Percentiles rank a stretch among this genome's conserved stretches.
Conservation (phyloP, 2,797 vertebrate genomes). For the Tarsius wallacei region DNA sequence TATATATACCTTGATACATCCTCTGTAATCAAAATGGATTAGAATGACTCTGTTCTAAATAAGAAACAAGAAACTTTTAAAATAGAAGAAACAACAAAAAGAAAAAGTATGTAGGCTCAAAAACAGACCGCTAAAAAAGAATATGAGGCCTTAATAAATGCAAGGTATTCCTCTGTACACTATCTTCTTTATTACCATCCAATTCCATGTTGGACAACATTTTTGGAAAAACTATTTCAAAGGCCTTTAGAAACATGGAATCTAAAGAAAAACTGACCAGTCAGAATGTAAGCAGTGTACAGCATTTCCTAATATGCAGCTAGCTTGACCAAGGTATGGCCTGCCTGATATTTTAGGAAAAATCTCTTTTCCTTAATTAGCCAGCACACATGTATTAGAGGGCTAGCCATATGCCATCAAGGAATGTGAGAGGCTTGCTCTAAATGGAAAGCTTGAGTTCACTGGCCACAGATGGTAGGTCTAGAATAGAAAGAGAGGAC, state of each 20-base stretch:
- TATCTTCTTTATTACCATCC: slow-evolving; percentile 40
- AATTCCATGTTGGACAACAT: slow-evolving; percentile 17
- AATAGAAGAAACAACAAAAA: slow-evolving; percentile 40
- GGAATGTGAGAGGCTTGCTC: slow-evolving; percentile 36
- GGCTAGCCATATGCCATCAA: slow-evolving; percentile 23
- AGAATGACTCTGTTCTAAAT: neutral
- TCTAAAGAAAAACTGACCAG: slow-evolving; percentile 51
- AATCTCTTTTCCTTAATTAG: slow-evolving; percentile 67
- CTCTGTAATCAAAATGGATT: slow-evolving; percentile 19
- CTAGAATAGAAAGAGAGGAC: slow-evolving; percentile 3
- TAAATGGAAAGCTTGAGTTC: slow-evolving; percentile 52
- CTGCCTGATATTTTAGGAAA: slow-evolving; percentile 69
- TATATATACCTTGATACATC: neutral
- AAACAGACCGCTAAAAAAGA: neutral
- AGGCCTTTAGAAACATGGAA: neutral
- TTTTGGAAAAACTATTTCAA: neutral
- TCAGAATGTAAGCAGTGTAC: neutral
- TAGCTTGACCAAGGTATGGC: slow-evolving; percentile 11
- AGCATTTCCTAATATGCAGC: neutral
- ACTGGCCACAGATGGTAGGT: slow-evolving; percentile 31
- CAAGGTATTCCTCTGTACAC: slow-evolving; percentile 5
- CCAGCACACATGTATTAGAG: neutral
- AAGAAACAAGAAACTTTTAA: slow-evolving; percentile 54
- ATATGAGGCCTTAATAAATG: slow-evolving; percentile 51
- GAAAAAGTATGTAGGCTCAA: slow-evolving; percentile 3